phyloP scores from a whole-genome alignment of 2,113 vertebrate genomes.

The Oncorhynchus kisutch region DNA sequence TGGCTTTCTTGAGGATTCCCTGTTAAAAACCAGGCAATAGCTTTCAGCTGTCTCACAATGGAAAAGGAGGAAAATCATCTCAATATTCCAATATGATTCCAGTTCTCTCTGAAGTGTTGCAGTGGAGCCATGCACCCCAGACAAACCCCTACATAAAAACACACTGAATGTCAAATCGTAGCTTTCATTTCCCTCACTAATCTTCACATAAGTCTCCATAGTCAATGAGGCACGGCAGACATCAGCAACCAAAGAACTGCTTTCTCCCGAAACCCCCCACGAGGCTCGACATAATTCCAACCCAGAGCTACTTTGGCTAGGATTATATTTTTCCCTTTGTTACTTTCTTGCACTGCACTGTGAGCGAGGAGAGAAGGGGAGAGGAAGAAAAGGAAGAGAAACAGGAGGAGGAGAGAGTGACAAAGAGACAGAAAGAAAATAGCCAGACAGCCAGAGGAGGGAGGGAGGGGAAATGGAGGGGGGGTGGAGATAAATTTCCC shows the following conservation, averaged over 20 bases:
- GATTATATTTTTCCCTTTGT: conserved; percentile 61
- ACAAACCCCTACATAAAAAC: conserved; percentile 44
- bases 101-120: conserved; percentile 27
- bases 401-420: conserved; percentile 6
- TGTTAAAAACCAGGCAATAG: not conserved
- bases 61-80: conserved; percentile 5
- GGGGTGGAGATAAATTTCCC: conserved; percentile 21
- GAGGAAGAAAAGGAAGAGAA: conserved; percentile 24
- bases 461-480: not conserved
- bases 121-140: conserved; percentile 35
- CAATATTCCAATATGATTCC: not conserved
- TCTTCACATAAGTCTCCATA: conserved; percentile 44
- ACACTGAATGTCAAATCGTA: conserved; percentile 26
- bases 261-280: conserved; percentile 1
- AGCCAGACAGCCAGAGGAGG: not conserved
- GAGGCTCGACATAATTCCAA: conserved; percentile 55
- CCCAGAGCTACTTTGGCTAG: conserved; percentile 56
- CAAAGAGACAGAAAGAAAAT: not conserved
- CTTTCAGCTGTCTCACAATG: not conserved
- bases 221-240: conserved; percentile 46
- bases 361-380: conserved; percentile 48
- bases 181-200: conserved; percentile 53
- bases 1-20: not conserved
- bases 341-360: conserved; percentile 46
- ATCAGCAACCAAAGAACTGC: conserved; percentile 42